Evolutionary conservation across 2,888 invertebrate genomes (phyloP).

Genomic region (Eupeodes luniger): DNA sequence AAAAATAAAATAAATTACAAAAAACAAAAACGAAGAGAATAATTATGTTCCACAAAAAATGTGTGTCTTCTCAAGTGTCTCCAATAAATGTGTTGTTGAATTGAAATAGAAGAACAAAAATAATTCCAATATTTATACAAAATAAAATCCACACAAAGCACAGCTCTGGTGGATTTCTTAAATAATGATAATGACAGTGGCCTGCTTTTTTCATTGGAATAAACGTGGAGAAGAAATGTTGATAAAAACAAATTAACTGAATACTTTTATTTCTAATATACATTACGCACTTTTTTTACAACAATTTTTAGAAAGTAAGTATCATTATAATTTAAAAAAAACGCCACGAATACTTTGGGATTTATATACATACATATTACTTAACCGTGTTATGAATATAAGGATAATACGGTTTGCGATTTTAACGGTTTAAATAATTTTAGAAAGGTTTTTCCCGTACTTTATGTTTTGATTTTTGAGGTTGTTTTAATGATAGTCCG

Average conservation of each 20-base stretch:
- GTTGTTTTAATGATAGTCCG: too few species aligned
- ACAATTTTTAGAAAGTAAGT: neutral
- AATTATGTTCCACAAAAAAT: conserved; percentile 57
- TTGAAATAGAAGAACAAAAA: conserved; percentile 48
- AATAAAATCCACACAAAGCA: conserved; percentile 24
- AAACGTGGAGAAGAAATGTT: conserved; percentile 43
- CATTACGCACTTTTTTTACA: neutral
- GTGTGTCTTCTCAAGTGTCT: conserved; percentile 70
- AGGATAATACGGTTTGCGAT: too few species aligned
- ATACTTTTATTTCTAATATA: conserved; percentile 23
- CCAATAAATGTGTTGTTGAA: conserved; percentile 64
- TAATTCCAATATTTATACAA: conserved; percentile 63
- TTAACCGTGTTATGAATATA: too few species aligned
- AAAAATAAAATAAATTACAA: conserved; percentile 33
- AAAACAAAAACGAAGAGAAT: conserved; percentile 47
- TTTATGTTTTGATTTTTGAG: too few species aligned
- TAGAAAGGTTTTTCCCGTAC: too few species aligned
- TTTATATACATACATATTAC: too few species aligned
- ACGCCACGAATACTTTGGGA: too few species aligned
- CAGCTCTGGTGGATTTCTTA: conserved; percentile 38
- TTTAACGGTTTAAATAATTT: too few species aligned
- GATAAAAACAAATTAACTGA: conserved; percentile 31
- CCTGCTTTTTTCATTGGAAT: conserved; percentile 47
- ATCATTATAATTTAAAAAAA: neutral
- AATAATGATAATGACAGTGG: conserved; percentile 52